A percentile compares a stretch with the other conserved stretches of the same genome.
phyloP scores from a whole-genome alignment of 2,113 vertebrate genomes.

The Campylorhamphus procurvoides region DNA sequence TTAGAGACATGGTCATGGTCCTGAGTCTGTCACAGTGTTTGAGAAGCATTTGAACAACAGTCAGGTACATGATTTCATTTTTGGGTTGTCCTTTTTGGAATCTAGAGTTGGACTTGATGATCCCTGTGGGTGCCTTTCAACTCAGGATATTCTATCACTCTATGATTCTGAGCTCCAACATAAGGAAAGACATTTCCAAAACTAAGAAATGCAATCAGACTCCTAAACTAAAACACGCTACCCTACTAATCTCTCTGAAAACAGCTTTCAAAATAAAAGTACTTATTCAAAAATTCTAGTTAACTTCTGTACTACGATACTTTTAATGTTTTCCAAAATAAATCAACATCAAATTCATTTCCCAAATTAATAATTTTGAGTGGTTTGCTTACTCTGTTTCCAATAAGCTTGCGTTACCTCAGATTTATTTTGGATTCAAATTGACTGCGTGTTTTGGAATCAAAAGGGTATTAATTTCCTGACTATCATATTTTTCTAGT shows the following conservation, averaged over 20 bases:
- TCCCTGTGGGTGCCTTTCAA: neutral
- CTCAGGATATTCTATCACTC: neutral
- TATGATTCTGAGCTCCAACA: neutral
- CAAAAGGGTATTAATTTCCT: neutral
- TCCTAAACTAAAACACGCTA: neutral
- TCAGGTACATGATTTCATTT: neutral
- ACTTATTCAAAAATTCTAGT: neutral
- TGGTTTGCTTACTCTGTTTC: neutral
- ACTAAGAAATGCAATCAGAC: accelerated
- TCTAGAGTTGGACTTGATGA: neutral
- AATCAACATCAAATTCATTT: neutral
- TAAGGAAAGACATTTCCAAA: neutral
- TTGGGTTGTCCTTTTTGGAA: neutral
- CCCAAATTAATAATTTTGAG: neutral
- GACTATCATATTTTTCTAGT: neutral
- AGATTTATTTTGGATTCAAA: neutral
- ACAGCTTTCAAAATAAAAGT: neutral
- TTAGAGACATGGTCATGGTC: neutral
- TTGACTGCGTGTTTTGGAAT: neutral
- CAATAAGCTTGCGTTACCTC: neutral
- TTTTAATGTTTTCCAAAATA: neutral
- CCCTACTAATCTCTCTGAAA: neutral
- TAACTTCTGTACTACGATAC: neutral
- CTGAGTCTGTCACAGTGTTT: neutral
- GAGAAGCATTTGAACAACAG: accelerated